Evolutionary conservation across 2,113 vertebrate species (phyloP), one percentile per base, ranked within the genome.

Genomic region (Channa maculata): DNA sequence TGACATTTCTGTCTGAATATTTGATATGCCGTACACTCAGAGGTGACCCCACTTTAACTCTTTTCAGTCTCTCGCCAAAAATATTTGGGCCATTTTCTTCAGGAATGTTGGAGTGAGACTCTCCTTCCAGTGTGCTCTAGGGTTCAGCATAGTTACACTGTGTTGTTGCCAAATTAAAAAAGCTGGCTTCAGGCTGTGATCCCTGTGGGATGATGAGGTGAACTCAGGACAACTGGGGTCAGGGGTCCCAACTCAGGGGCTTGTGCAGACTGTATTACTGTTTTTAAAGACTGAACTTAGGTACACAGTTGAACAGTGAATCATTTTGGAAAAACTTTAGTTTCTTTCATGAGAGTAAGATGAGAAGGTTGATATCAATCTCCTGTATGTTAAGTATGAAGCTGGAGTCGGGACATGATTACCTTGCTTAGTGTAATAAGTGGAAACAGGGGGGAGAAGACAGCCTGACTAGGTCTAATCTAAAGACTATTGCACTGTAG

Each of bases 41-140:
- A 76, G 60, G 69, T 49, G 61, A 82, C 52, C 69, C 76, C 52
- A 12, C 54, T 74, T 33, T 41, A 13, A 57, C 55, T 50, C 8
- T 41, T 65, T 38, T 66, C 5, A 1, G 8, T 43, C 62, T 60
- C 15, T 38, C 10, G 65, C 70, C 53, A 68, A 52, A 71, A 80
- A 75, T 83, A 72, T 75, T 64, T 81, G 45, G 43, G 49, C 33
- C 55, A 14, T 57, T 71, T 76, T 60, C 61, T 71, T 50, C 34
- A 75, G 83, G 86, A 83, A 88, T 88, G 86, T 79, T 85, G 80
- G 83, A 65, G 43, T 8, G 46, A 51, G 37, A 3, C 24, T 66
- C 24, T 55, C 15, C 41, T 70, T 46, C 8, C 36, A 13, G 6
- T 43, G 45, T 63, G 44, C 44, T 10, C 71, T 24, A 15, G 8